phyloP scores from a whole-genome alignment of 2,113 vertebrate species.

The Ictalurus punctatus region DNA sequence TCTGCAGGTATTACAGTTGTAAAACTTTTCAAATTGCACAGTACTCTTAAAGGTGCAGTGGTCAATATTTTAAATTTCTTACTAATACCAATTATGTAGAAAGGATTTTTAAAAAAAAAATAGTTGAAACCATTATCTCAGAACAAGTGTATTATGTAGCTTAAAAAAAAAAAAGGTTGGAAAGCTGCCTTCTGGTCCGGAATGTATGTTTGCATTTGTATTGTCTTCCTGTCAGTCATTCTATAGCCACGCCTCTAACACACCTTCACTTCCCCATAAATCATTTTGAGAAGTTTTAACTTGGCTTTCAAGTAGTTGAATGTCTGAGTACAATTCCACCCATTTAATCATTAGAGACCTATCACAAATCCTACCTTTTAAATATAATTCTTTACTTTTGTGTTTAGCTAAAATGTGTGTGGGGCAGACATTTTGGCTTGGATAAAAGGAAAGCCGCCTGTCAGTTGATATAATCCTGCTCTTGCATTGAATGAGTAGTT shows the following conservation, averaged over 20 bases:
- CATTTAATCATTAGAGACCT: background rate
- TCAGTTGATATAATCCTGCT: background rate
- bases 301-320: background rate
- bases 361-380: background rate
- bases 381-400: background rate
- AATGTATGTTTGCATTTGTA: background rate
- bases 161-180: too few species aligned
- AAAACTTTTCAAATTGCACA: background rate
- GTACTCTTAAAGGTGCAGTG: background rate
- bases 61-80: background rate
- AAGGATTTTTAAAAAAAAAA: background rate
- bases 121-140: background rate
- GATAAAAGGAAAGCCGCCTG: background rate
- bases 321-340: background rate
- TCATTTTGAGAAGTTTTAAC: background rate
- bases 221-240: background rate
- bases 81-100: background rate
- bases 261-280: background rate
- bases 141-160: background rate
- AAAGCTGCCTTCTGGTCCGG: background rate
- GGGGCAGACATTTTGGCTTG: background rate
- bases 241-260: background rate
- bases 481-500: background rate
- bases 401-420: background rate
- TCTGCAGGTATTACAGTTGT: background rate